A percentile compares a stretch with the other conserved stretches of the same genome.
These are phyloP conservation scores for Torymus tubicola DNA, from an alignment of 2,888 invertebrate genomes.

Conservation along the genomic window DNA sequence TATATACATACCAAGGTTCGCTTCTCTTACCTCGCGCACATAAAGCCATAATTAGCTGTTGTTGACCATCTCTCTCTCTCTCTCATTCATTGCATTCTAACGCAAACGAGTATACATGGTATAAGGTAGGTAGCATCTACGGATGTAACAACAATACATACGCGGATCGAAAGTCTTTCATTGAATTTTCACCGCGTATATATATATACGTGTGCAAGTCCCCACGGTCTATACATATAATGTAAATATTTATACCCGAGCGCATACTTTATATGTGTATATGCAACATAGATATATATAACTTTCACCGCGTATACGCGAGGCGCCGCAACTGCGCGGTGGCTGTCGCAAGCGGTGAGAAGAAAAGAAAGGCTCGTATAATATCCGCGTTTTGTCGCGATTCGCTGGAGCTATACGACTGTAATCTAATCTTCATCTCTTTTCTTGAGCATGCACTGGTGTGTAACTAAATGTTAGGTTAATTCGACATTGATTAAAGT, in stretches of 20 bases:
- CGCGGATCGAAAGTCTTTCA: conserved; percentile 45
- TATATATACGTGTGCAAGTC: not conserved
- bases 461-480: too few species aligned
- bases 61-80: not conserved
- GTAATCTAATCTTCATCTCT: too few species aligned
- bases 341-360: conserved; percentile 7
- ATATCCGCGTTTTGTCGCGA: conserved; percentile 38
- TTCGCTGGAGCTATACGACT: not conserved
- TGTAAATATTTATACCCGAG: conserved; percentile 45
- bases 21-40: not conserved
- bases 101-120: not conserved
- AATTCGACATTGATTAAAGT: too few species aligned
- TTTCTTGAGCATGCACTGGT: too few species aligned
- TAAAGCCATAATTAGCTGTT: conserved; percentile 35
- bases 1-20: too few species aligned
- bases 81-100: conserved; percentile 3
- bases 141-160: conserved; percentile 18
- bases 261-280: not conserved
- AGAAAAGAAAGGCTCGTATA: conserved; percentile 34
- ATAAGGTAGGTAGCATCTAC: conserved; percentile 7
- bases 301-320: conserved; percentile 34
- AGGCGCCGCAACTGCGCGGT: not conserved
- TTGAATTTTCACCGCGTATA: conserved; percentile 47
- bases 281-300: not conserved
- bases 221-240: not conserved